Percentiles rank a stretch among this genome's conserved stretches.
Conservation (phyloP, 2,888 invertebrate genomes). For the Cinara cedri region DNA sequence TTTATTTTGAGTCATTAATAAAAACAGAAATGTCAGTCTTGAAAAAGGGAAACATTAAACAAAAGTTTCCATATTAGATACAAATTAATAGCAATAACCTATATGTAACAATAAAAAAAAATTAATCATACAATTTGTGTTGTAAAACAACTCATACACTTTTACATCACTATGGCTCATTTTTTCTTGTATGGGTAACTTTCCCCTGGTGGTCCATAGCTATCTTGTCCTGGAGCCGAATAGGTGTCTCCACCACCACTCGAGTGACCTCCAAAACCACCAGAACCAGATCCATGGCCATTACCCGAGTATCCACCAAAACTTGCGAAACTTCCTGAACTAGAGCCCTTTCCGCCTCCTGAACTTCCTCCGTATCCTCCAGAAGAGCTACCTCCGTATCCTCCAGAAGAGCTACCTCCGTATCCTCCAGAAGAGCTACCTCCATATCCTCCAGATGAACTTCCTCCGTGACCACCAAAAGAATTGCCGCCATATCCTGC, state of each 20-base stretch:
- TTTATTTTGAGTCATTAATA: constrained; percentile 46
- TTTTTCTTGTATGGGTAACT: constrained; percentile 45
- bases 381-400: constrained; percentile 6
- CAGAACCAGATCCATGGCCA: constrained; percentile 12
- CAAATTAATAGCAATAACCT: constrained; percentile 44
- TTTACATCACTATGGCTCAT: constrained; percentile 19
- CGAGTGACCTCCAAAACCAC: constrained; percentile 2
- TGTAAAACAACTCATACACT: constrained; percentile 9
- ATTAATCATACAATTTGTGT: constrained; percentile 22
- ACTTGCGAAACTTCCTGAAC: constrained; percentile 24
- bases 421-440: neutral
- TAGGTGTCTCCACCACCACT: constrained; percentile 30
- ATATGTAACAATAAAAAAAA: constrained; percentile 48
- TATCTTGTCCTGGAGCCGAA: constrained; percentile 43
- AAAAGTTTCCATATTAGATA: constrained; percentile 30
- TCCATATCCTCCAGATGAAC: constrained; percentile 20
- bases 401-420: neutral
- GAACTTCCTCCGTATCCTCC: constrained; percentile 6
- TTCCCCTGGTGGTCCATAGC: constrained; percentile 43
- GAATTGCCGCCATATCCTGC: constrained; percentile 20
- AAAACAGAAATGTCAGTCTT: constrained; percentile 53
- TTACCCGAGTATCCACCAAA: neutral
- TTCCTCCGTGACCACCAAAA: neutral
- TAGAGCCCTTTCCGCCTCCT: constrained; percentile 29
- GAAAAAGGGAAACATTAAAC: constrained; percentile 22